Evolutionary conservation across 2,888 invertebrate genomes (phyloP).

Genomic region (Ethmia dodecea): DNA sequence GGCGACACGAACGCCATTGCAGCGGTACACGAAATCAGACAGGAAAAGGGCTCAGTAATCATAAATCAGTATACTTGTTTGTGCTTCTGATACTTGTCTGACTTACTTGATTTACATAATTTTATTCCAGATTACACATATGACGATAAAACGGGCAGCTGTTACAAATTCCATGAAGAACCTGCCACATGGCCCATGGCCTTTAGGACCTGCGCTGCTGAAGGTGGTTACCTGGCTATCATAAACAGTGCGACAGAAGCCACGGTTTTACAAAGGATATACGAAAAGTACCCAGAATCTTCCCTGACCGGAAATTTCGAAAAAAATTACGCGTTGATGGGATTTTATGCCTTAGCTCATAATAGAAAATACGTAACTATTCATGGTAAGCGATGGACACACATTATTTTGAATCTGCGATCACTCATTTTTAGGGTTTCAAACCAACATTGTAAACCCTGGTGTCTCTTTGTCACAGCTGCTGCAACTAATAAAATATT

Average conservation of each 20-base stretch:
- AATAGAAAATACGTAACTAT: conserved; percentile 26
- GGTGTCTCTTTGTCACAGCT: too few relatives aligned
- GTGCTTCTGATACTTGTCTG: too few relatives aligned
- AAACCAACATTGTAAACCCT: too few relatives aligned
- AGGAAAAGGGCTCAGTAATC: too few relatives aligned
- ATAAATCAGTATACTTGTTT: too few relatives aligned
- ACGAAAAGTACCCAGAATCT: conserved; percentile 8
- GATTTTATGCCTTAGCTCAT: conserved; percentile 27
- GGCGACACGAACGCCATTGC: too few relatives aligned
- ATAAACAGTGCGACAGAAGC: conserved; percentile 27
- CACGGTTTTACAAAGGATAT: conserved; percentile 21
- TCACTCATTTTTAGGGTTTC: not conserved
- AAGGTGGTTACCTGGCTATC: conserved; percentile 25
- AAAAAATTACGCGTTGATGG: conserved; percentile 21
- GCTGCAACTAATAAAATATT: too few relatives aligned
- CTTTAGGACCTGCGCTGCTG: conserved; percentile 20
- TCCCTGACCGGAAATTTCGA: conserved; percentile 10
- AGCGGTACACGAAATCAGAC: too few relatives aligned
- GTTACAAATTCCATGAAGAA: conserved; percentile 22
- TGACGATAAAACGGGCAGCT: conserved; percentile 19
- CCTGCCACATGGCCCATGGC: conserved; percentile 19
- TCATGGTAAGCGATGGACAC: conserved; percentile 24
- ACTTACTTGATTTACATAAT: too few relatives aligned
- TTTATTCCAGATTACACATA: conserved; percentile 17
- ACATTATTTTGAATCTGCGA: not conserved